Evolutionary conservation across 2,797 vertebrate genomes (phyloP).

Genomic region (Alcedo atthis): DNA sequence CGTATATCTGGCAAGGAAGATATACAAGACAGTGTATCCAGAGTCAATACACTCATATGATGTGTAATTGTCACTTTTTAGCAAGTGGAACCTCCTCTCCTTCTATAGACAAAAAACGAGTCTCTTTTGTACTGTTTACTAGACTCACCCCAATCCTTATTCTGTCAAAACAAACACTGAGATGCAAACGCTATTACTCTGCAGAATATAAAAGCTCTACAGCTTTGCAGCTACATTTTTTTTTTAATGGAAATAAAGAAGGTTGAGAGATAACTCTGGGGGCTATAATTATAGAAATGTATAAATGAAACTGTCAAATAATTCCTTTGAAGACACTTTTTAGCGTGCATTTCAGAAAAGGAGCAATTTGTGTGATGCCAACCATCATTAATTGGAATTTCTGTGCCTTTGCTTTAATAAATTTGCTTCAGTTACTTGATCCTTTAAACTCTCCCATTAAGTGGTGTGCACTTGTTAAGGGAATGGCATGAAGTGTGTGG

Average conservation of each 20-base stretch:
- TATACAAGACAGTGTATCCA: neutral
- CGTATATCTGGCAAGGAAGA: constrained; percentile 7
- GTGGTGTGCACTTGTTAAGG: neutral
- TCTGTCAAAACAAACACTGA: constrained; percentile 49
- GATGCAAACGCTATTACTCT: neutral
- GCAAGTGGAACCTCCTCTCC: neutral
- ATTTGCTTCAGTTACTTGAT: constrained; percentile 54
- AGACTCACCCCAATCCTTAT: neutral
- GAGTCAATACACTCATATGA: constrained; percentile 18
- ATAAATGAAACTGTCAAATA: constrained; percentile 67
- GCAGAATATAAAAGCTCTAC: neutral
- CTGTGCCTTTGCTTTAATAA: constrained; percentile 58
- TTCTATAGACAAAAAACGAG: neutral
- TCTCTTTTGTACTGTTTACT: constrained; percentile 41
- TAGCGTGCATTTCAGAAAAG: constrained; percentile 68
- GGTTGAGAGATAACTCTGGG: constrained; percentile 51
- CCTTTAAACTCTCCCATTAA: constrained; percentile 47
- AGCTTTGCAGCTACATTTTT: neutral
- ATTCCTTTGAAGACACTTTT: constrained; percentile 70
- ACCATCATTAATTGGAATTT: constrained; percentile 76
- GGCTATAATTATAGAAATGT: constrained; percentile 59
- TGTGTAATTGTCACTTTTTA: constrained; percentile 10
- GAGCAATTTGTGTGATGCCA: constrained; percentile 68
- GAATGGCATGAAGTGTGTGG: neutral
- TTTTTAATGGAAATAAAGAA: constrained; percentile 60